Evolutionary conservation across 2,888 invertebrate genomes (phyloP), one percentile per base, ranked within the genome.

Genomic region (Chaetogeoica ovagalla): DNA sequence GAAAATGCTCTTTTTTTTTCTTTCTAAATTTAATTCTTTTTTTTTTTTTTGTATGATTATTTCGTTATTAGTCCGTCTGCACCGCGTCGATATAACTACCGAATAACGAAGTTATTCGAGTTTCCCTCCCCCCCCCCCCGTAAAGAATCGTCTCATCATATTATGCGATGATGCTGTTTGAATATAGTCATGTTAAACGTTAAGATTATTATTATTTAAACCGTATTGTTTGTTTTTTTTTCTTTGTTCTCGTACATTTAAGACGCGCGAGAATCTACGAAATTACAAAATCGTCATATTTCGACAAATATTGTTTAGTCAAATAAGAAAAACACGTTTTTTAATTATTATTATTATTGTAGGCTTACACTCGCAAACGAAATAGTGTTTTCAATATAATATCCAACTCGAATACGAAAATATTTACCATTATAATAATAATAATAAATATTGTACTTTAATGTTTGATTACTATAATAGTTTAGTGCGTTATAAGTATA

Each of bases 401-500:
- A n/a, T 73, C 48, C 48, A 3, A 48, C 3, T 48, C 3, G 11
- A 48, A 48, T 48, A 13, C 11, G 3, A 48, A 60, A 13, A 39
- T 57, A n/a, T 63, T 70, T 70, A 77, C 77, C 70, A 62, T 30
- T 30, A 30, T 30, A 30, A 30, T 30, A 30, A n/a, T 30, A 30
- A 30, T 30, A 30, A 2, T 30, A 30, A n/a, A 5, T 55, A 62
- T 23, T 39, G 39, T 62, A 77, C 13, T 30, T 62, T 66, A 43
- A 59, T 30, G 30, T 30, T 30, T 30, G 30, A 30, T 2, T 30
- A 30, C 30, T 30, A 23, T 59, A 43, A n/a, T 75, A 75, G 66
- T 68, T 68, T 75, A 75, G 75, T n/a, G n/a, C 48, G 68, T 75
- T 68, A 30, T 30, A 68, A 75, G 59, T 75, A 30, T 30, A 30